Base-by-base conservation (phyloP, 2,113 vertebrate species). In the Zapornia atra region DNA sequence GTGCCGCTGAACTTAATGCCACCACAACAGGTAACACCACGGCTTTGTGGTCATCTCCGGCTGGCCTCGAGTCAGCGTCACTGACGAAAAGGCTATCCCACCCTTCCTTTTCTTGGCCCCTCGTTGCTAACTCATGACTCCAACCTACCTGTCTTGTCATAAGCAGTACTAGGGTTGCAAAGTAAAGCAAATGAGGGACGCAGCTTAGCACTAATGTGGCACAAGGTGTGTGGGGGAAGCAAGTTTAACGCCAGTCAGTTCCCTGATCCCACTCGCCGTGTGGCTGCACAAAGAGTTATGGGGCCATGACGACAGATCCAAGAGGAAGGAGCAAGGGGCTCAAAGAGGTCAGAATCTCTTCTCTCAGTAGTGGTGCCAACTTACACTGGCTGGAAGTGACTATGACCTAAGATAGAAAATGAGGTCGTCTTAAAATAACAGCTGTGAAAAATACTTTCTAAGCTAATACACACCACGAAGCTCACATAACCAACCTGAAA, bases 391-490 rank as follows among this genome's bases (percentile, higher is more conserved):
- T 94, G 14, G 38, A 84, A 94, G 34, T 25, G 11, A 65, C 36
- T 26, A 10, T 1, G 26, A 77, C 72, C 65, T 5, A 86, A 81
- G 51, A 82, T 53, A 36, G 44, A 96, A 96, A 96, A 93, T 10
- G 40, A 94, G 75, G 77, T 72, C 5, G 1, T 65, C 92, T 89
- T 59, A 91, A 95, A 96, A 85, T 69, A 94, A 91, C 65, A 76
- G 57, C 73, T 82, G 87, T 69, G 65, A 91, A 86, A 96, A 95
- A 76, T 46, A 75, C 76, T 82, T 84, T 88, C 80, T 86, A 79
- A 88, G n/a, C 28, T 65, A 79, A 86, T 28, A 78, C 0, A 7
- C 42, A 57, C 36, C 42, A 59, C 0, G 0, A 86, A 57, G 44
- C 31, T 65, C 88, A 60, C 28, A 29, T 26, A 93, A 57, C 57